Conservation (phyloP, 2,797 vertebrate species). For the Cottoperca gobio region DNA sequence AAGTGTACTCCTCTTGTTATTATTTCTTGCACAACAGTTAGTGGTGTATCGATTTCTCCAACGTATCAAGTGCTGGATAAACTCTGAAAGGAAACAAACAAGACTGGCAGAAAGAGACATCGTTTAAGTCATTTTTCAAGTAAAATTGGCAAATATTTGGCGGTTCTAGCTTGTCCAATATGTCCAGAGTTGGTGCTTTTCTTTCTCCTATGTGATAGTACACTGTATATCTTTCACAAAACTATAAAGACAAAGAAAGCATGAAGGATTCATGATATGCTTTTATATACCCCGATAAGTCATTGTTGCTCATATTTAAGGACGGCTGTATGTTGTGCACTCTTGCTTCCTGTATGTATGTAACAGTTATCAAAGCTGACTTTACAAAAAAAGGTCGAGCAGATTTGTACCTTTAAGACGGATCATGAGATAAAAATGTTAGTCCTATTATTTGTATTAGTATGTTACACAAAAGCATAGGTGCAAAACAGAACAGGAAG, state of each 20-base stretch:
- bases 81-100: neutral
- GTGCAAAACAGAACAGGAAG: constrained; percentile 20
- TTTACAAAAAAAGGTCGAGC: neutral
- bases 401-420: neutral
- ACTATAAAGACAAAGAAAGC: too few species aligned
- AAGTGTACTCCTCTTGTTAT: constrained; percentile 14
- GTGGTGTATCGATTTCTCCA: neutral
- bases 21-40: neutral
- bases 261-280: too few species aligned
- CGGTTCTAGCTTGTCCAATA: neutral
- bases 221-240: neutral
- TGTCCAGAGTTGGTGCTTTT: neutral
- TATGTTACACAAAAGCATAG: neutral
- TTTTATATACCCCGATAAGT: neutral
- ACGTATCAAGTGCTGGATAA: neutral
- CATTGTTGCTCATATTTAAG: neutral
- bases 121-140: too few species aligned
- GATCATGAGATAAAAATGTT: neutral
- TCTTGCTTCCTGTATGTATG: neutral
- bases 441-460: neutral
- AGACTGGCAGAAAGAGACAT: neutral
- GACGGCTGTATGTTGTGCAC: too few species aligned
- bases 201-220: neutral
- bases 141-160: neutral
- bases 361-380: neutral